Base-by-base conservation (phyloP, 2,113 vertebrate genomes). In the Labeo catla region DNA sequence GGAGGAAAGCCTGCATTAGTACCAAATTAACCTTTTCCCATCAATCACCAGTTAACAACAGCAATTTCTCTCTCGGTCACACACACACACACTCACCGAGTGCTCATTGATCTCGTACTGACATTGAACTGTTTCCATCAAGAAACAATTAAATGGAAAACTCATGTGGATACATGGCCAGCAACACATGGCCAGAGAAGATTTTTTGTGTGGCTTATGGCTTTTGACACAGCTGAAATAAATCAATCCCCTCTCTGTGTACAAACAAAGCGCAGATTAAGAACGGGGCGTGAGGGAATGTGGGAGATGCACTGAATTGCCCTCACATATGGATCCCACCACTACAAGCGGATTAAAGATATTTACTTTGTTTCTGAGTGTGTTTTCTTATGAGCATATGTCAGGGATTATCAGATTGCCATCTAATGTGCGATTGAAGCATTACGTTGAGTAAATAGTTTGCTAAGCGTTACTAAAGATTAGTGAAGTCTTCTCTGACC, bases 341-440 rank as follows among this genome's bases (percentile, higher is more conserved):
- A 66, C 45, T 80, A 68, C 50, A 86, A 81, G 59, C 23, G 81
- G 87, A 86, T 89, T 89, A 84, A 43, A 77, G n/a, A 45, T 89
- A 86, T 89, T 84, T 86, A 65, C 85, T 80, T 65, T 88, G 83
- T 76, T 47, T 86, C 87, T 23, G 52, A 74, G 74, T 28, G 34
- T 84, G 54, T 86, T 86, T 86, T 86, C 66, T 65, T 59, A 65
- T 81, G 81, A 81, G 68, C 68, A 49, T 70, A 84, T 86, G 76
- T 86, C 87, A 88, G 61, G 81, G 87, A 89, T 86, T 89, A 89
- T 86, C 77, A 34, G 66, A 81, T 79, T 54, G 49, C 47, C 59
- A 76, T 84, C 74, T 81, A 66, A 52, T n/a, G 45, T 52, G 28
- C 21, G n/a, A 84, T 80, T 52, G 13, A 80, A 57, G 84, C 34